Evolutionary conservation across 2,113 vertebrate species (phyloP).

Genomic region (Scolopax mira): DNA sequence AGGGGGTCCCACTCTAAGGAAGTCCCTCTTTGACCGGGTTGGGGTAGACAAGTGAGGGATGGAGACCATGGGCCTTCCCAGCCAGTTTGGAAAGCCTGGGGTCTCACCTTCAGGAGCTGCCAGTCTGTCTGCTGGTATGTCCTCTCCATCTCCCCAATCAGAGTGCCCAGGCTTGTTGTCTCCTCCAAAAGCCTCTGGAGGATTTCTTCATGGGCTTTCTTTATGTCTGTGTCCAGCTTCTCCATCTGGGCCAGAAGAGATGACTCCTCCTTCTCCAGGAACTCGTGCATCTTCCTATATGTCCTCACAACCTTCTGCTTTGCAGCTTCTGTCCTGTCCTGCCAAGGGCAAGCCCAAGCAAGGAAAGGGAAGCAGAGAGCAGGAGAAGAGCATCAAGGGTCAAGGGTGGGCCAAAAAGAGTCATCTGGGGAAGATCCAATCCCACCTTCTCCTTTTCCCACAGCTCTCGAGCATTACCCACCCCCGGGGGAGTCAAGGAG

Average conservation of each 20-base stretch:
- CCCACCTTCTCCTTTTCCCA: too few species aligned
- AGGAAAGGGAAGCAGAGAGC: not conserved
- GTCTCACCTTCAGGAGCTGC: too few species aligned
- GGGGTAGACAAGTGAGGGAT: too few species aligned
- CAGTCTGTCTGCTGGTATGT: too few species aligned
- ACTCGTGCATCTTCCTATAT: not conserved
- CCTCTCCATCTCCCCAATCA: too few species aligned
- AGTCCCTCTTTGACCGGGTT: too few species aligned
- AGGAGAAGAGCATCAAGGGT: not conserved
- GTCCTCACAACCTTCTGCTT: constrained; percentile 19
- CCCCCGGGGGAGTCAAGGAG: not conserved
- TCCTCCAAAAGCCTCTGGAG: too few species aligned
- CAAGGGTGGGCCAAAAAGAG: not conserved
- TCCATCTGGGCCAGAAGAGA: constrained; percentile 1
- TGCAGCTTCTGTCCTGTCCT: not conserved
- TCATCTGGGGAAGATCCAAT: not conserved
- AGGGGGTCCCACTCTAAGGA: too few species aligned
- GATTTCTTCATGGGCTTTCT: not conserved
- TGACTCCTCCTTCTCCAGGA: constrained; percentile 22
- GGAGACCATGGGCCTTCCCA: too few species aligned
- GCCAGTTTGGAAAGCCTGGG: too few species aligned
- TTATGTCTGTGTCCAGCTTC: not conserved
- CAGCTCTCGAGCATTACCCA: not conserved
- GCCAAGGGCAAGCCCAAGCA: not conserved
- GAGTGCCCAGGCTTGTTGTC: too few species aligned